A percentile compares a stretch with the other conserved stretches of the same genome.
Evolutionary conservation across 2,888 invertebrate species (phyloP).

Genomic region (Drosophila ezoana): DNA sequence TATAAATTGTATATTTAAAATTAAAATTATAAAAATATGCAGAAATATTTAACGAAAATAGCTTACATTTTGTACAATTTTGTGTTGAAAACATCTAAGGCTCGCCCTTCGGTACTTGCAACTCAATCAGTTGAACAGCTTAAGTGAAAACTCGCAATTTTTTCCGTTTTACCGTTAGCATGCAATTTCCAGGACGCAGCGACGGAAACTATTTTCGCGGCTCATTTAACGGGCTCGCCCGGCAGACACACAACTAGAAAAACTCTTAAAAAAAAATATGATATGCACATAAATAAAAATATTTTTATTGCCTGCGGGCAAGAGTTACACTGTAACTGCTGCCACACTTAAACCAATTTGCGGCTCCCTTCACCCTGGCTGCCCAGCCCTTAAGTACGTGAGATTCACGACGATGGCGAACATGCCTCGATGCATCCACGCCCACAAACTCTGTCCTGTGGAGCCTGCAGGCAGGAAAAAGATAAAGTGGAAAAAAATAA

Average conservation of each 20-base stretch:
- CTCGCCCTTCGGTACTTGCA: not conserved
- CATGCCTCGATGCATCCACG: constrained; percentile 49
- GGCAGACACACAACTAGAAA: constrained; percentile 44
- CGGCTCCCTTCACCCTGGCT: constrained; percentile 21
- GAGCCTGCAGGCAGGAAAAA: constrained; percentile 53
- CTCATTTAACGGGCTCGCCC: constrained; percentile 72
- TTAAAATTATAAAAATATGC: too few relatives aligned
- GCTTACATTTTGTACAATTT: too few relatives aligned
- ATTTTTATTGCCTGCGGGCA: constrained; percentile 59
- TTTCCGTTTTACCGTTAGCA: constrained; percentile 8
- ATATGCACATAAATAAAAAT: constrained; percentile 50
- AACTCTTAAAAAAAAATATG: constrained; percentile 37
- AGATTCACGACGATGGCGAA: constrained; percentile 52
- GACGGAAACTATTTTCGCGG: constrained; percentile 81
- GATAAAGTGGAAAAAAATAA: constrained; percentile 6
- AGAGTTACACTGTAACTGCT: constrained; percentile 43
- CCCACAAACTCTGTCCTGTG: constrained; percentile 33
- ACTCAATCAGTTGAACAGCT: constrained; percentile 23
- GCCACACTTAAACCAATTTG: constrained; percentile 71
- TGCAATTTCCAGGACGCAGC: constrained; percentile 55
- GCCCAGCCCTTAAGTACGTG: constrained; percentile 47
- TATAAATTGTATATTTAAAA: too few relatives aligned
- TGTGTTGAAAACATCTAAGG: not conserved
- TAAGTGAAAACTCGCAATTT: constrained; percentile 25
- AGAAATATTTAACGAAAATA: too few relatives aligned